Conservation (phyloP, 2,113 vertebrate genomes). For the Neoarius graeffei region DNA sequence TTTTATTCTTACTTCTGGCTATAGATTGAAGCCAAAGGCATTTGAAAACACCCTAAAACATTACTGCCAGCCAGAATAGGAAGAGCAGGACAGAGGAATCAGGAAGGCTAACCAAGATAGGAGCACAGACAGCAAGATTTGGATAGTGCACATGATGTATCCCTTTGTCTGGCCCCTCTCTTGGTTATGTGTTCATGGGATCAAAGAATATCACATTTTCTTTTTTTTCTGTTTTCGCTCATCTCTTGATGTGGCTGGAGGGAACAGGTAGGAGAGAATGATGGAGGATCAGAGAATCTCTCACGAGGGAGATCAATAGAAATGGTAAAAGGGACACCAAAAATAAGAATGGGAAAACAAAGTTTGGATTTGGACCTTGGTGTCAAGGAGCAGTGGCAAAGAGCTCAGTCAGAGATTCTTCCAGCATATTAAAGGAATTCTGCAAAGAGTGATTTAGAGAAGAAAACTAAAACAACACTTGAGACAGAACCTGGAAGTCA, state of each 20-base stretch:
- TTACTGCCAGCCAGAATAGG: constrained; percentile 59
- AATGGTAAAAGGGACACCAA: background rate
- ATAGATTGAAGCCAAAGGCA: constrained; percentile 64
- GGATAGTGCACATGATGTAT: background rate
- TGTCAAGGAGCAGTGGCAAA: background rate
- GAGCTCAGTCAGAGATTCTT: background rate
- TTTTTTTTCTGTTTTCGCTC: background rate
- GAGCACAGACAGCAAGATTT: background rate
- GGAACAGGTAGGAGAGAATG: background rate
- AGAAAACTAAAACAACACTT: background rate
- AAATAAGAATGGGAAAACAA: background rate
- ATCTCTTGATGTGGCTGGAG: background rate
- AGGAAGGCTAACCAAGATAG: constrained; percentile 53
- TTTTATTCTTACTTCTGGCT: constrained; percentile 8
- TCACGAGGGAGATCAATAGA: constrained; percentile 1
- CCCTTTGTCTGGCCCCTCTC: background rate
- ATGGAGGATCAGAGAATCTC: constrained; percentile 11
- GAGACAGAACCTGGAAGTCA: background rate
- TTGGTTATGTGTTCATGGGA: background rate
- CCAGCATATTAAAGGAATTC: background rate
- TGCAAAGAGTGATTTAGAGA: background rate
- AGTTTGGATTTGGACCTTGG: background rate
- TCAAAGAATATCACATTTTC: background rate
- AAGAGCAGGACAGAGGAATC: constrained; percentile 60
- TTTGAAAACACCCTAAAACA: constrained; percentile 68